phyloP scores from a whole-genome alignment of 2,888 invertebrate species.

The Agrotis exclamationis region DNA sequence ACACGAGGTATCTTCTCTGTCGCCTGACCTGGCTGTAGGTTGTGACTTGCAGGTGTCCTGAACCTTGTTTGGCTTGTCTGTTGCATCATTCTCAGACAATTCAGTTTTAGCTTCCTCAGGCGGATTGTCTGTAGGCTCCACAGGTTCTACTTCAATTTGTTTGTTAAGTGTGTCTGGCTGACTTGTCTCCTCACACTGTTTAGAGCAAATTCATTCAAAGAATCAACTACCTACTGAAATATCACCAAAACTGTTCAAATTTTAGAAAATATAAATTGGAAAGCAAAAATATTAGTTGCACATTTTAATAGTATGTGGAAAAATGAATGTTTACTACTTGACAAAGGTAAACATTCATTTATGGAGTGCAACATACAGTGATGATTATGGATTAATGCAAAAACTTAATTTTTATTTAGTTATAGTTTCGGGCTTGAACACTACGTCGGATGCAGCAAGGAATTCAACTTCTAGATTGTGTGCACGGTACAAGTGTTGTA shows the following conservation, averaged over 20 bases:
- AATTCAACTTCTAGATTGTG: too few species aligned
- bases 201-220: background rate
- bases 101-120: background rate
- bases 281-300: background rate
- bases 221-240: background rate
- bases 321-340: too few species aligned
- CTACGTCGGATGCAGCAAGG: too few species aligned
- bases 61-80: background rate
- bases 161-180: background rate
- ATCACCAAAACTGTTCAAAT: background rate
- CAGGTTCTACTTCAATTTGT: slow-evolving; percentile 6
- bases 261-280: background rate
- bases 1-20: background rate
- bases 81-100: background rate
- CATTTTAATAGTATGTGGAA: background rate
- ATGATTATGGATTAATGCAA: too few species aligned
- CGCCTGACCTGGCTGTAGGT: background rate
- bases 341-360: too few species aligned
- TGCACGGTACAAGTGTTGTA: too few species aligned
- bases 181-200: slow-evolving; percentile 11
- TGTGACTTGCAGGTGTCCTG: background rate
- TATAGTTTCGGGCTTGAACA: too few species aligned
- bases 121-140: background rate
- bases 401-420: too few species aligned
- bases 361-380: too few species aligned